A percentile compares a stretch with the other conserved stretches of the same genome.
phyloP scores from a whole-genome alignment of 1,140 invertebrate genomes.

The Trissolcus basalis region DNA sequence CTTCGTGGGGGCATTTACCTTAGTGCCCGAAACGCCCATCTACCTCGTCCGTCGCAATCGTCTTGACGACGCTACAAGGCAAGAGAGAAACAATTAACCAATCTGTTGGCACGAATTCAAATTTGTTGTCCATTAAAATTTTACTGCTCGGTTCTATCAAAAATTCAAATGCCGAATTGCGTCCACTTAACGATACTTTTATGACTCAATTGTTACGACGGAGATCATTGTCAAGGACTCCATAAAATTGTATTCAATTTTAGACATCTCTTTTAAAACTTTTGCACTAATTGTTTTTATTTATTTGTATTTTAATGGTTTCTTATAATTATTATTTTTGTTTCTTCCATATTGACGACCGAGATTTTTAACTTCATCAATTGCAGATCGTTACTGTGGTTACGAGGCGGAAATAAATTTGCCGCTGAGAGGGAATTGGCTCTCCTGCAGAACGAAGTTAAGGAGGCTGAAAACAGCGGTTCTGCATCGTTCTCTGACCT shows the following conservation, averaged over 20 bases:
- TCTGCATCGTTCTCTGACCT: conserved; percentile 59
- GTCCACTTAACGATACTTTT: conserved; percentile 8
- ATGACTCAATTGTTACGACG: conserved; percentile 26
- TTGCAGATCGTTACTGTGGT: conserved; percentile 74
- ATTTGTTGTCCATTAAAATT: conserved; percentile 47
- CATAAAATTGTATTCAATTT: neutral
- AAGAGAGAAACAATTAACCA: conserved; percentile 43
- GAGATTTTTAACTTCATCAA: neutral
- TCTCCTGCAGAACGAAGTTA: conserved; percentile 61
- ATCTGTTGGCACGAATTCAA: conserved; percentile 23
- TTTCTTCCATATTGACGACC: no score
- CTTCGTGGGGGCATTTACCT: conserved; percentile 72
- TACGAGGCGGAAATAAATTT: conserved; percentile 75
- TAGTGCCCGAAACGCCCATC: conserved; percentile 80
- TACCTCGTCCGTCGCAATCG: conserved; percentile 70
- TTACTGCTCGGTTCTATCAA: conserved; percentile 22
- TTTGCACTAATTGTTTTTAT: no score
- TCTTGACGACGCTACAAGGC: conserved; percentile 68
- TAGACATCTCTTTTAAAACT: no score
- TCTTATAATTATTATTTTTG: no score
- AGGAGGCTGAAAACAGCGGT: conserved; percentile 46
- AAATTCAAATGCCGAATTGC: conserved; percentile 41
- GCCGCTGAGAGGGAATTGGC: conserved; percentile 62
- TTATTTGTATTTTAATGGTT: no score
- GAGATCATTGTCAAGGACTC: neutral